Conservation (phyloP, 2,888 invertebrate genomes). For the Cheilosia scutellata region DNA sequence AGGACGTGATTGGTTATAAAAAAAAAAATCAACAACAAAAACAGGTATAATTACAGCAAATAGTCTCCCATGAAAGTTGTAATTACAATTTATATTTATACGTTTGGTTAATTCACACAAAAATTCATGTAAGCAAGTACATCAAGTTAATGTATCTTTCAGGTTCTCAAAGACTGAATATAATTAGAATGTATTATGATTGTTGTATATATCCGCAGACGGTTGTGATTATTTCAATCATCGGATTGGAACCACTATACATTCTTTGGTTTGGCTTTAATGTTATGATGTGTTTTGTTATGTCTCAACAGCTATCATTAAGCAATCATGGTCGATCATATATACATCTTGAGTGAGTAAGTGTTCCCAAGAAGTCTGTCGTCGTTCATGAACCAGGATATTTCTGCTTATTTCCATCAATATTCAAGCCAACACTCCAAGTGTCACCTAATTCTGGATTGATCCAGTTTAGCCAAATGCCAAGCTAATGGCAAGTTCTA, state of each 20-base stretch:
- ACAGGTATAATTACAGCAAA: conserved; percentile 47
- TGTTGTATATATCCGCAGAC: conserved; percentile 2
- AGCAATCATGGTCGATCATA: conserved; percentile 26
- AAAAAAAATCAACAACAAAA: conserved; percentile 10
- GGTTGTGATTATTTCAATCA: conserved; percentile 62
- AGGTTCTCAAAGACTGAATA: conserved; percentile 48
- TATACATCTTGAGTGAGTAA: conserved; percentile 22
- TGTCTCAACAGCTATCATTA: not conserved
- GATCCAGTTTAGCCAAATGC: conserved; percentile 6
- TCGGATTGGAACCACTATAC: conserved; percentile 38
- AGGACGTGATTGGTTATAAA: conserved; percentile 8
- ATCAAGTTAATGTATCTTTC: conserved; percentile 19
- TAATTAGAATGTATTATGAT: conserved; percentile 56
- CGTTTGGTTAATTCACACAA: conserved; percentile 23
- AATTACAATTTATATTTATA: conserved; percentile 53
- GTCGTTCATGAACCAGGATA: conserved; percentile 24
- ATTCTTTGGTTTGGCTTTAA: not conserved
- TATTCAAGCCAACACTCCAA: not conserved
- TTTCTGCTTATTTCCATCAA: conserved; percentile 15
- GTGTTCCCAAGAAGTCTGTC: not conserved
- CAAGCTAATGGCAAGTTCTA: not conserved
- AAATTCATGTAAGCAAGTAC: conserved; percentile 16
- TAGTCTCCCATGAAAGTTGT: conserved; percentile 41
- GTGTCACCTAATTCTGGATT: not conserved
- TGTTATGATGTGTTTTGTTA: not conserved